Conservation (phyloP, 1,140 invertebrate genomes). For the Oryctes rhinoceros region DNA sequence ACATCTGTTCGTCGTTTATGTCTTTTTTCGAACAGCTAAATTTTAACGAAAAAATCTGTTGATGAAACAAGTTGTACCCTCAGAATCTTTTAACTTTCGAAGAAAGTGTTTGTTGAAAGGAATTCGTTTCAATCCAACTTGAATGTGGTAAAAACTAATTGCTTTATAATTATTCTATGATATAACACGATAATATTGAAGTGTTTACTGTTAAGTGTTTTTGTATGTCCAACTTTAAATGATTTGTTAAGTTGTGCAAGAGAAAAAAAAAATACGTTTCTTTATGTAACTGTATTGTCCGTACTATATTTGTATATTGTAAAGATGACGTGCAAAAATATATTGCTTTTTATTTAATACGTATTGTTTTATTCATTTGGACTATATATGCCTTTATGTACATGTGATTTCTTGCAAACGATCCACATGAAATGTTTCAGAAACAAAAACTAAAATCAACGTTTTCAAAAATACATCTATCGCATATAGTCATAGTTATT, state of each 20-base stretch:
- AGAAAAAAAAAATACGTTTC: constrained; percentile 6
- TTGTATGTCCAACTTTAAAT: constrained; percentile 35
- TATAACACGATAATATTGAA: constrained; percentile 9
- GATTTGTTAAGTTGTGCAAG: neutral
- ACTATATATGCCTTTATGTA: neutral
- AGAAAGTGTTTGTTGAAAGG: constrained; percentile 20
- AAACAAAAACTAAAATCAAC: no score
- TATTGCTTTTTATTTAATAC: constrained; percentile 7
- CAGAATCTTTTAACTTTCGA: constrained; percentile 15
- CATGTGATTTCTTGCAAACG: no score
- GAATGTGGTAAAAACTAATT: constrained; percentile 15
- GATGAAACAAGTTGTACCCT: neutral
- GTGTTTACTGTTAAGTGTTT: constrained; percentile 28
- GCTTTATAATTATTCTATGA: constrained; percentile 1
- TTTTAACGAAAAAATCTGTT: constrained; percentile 7
- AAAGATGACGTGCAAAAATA: constrained; percentile 27
- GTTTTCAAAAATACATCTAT: no score
- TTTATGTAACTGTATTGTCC: constrained; percentile 20
- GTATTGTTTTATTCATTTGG: neutral
- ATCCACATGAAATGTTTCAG: no score
- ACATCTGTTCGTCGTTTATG: neutral
- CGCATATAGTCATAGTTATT: no score
- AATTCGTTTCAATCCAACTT: neutral
- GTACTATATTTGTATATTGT: constrained; percentile 34
- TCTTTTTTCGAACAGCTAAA: neutral